Evolutionary conservation across 2,113 vertebrate species (phyloP).

Genomic region (Indri indri): DNA sequence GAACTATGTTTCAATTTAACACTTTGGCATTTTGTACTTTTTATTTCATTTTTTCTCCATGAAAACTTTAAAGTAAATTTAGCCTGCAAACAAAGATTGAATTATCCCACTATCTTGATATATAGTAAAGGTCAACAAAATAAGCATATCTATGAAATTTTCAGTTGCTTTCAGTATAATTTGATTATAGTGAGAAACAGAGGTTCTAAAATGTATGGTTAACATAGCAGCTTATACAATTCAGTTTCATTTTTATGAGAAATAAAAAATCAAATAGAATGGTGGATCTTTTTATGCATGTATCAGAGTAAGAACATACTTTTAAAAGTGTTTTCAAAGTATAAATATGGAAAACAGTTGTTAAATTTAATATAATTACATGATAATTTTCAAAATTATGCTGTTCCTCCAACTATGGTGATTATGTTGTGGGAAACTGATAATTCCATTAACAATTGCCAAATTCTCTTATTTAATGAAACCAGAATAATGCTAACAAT

Average conservation of each 20-base stretch:
- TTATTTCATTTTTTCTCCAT: background rate
- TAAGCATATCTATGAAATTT: background rate
- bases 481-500: background rate
- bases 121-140: background rate
- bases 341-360: background rate
- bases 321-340: background rate
- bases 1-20: background rate
- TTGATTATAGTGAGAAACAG: background rate
- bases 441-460: background rate
- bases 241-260: background rate
- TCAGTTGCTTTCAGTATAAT: background rate
- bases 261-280: background rate
- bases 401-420: background rate
- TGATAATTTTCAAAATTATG: conserved; percentile 23
- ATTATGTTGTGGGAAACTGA: background rate
- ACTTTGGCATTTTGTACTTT: background rate
- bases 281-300: background rate
- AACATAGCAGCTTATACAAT: background rate
- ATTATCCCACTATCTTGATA: background rate
- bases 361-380: background rate
- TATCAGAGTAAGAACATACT: background rate
- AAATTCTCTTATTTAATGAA: conserved; percentile 22
- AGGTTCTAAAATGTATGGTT: background rate
- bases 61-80: background rate
- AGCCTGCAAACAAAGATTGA: background rate